Evolutionary conservation across 2,888 invertebrate species (phyloP), one percentile per base, ranked within the genome.

Genomic region (Calameuta pallipes): DNA sequence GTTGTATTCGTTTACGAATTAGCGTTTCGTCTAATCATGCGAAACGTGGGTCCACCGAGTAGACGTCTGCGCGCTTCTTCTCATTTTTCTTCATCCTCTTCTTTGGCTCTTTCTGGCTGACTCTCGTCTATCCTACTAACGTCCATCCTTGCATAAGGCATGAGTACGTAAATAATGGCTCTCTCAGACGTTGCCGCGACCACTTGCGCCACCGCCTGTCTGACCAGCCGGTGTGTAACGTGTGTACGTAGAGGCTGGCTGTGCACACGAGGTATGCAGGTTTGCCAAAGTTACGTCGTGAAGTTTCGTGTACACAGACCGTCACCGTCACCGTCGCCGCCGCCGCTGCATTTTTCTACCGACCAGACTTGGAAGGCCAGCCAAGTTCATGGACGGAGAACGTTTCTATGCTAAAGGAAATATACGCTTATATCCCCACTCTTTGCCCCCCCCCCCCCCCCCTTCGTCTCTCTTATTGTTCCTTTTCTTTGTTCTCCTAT

Each of bases 141-240:
- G 30, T 71, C n/a, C 41, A 41, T 41, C 78, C 74, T 76, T 83
- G 82, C 83, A 82, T 83, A 82, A 83, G 76, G 78, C 82, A 83
- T 82, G 83, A 81, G 81, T 70, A 78, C 81, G 80, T 83, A 80
- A 83, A 82, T 82, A 82, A 83, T 80, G 78, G 82, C 81, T 69
- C 76, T 70, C 30, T 30, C 30, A 12, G 31, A 31, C 70, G 1
- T 41, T 41, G 33, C 70, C 31, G n/a, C 33, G 33, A 30, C n/a
- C 70, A 70, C 70, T 70, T 70, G 70, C 30, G 70, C 70, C 31
- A 13, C 12, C 70, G 13, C 4, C 4, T 33, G 70, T 6, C 70
- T 0, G 70, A 33, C 12, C 6, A 1, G 31, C 12, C n/a, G 70
- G 33, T 6, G 70, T 70, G 70, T 30, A 41, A 41, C 41, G 30